Percentiles rank a stretch among this genome's conserved stretches.
Evolutionary conservation across 1,140 invertebrate genomes (phyloP).

Genomic region (Drosophila lacteicornis): DNA sequence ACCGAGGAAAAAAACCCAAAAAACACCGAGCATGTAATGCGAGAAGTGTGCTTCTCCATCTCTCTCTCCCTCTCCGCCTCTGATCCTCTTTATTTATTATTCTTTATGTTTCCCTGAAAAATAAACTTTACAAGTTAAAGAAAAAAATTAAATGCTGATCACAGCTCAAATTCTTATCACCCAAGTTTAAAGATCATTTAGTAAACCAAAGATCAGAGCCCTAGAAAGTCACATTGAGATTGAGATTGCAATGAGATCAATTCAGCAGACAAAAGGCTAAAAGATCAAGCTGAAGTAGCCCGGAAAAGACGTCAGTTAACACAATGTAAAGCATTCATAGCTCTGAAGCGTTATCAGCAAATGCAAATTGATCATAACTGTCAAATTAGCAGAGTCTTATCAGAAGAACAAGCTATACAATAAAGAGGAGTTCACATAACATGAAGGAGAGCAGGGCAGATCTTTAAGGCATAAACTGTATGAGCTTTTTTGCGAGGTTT

Average conservation of each 20-base stretch:
- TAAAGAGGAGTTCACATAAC: background rate
- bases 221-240: background rate
- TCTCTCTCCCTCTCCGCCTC: background rate
- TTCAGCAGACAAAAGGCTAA: background rate
- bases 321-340: conserved; percentile 7
- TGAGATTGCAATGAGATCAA: background rate
- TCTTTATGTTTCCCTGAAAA: background rate
- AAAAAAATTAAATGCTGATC: background rate
- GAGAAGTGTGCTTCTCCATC: conserved; percentile 28
- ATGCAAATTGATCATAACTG: background rate
- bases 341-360: no score
- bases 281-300: background rate
- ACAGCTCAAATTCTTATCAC: background rate
- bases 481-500: conserved; percentile 23
- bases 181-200: no score
- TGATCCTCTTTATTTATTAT: conserved; percentile 3
- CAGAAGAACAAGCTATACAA: background rate
- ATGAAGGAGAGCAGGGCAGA: background rate
- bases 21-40: conserved; percentile 25
- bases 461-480: background rate
- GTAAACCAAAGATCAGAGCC: no score
- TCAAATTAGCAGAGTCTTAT: background rate
- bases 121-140: background rate
- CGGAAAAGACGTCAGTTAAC: background rate
- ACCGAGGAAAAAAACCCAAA: background rate